Conservation (phyloP, 2,797 vertebrate genomes). For the Telmatherina bonti region DNA sequence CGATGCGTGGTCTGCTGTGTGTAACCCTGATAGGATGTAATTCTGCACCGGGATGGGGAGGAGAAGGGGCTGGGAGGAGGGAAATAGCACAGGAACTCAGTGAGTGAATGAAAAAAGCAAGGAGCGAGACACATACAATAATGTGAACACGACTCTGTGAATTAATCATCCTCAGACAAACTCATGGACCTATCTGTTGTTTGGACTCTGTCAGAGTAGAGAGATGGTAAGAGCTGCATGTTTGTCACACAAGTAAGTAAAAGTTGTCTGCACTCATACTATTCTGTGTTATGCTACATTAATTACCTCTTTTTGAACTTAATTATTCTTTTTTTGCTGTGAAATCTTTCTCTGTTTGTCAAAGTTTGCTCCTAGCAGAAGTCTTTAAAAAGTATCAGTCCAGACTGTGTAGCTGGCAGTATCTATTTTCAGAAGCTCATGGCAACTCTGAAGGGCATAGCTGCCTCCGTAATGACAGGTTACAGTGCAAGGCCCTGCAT, state of each 20-base stretch:
- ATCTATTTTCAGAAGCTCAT: slow-evolving; percentile 85
- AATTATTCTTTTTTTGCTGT: not conserved
- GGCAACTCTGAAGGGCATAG: slow-evolving; percentile 80
- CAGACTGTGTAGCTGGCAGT: slow-evolving; percentile 79
- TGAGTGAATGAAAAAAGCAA: slow-evolving; percentile 74
- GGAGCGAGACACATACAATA: slow-evolving; percentile 73
- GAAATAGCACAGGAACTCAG: slow-evolving; percentile 67
- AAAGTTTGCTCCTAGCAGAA: slow-evolving; percentile 47
- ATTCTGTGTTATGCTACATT: not conserved
- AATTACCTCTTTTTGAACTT: not conserved
- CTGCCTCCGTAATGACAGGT: slow-evolving; percentile 83
- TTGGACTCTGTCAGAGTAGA: slow-evolving; percentile 48
- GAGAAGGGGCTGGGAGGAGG: slow-evolving; percentile 72
- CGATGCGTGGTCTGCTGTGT: slow-evolving; percentile 42
- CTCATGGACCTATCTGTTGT: slow-evolving; percentile 53
- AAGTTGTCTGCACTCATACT: not conserved
- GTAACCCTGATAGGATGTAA: slow-evolving; percentile 66
- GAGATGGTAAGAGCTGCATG: slow-evolving; percentile 71
- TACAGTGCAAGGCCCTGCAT: slow-evolving; percentile 71
- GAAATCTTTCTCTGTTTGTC: slow-evolving; percentile 9
- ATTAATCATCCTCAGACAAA: slow-evolving; percentile 44
- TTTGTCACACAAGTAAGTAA: slow-evolving; percentile 9
- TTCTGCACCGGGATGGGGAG: slow-evolving; percentile 75
- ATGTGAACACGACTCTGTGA: slow-evolving; percentile 65
- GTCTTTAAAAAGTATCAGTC: slow-evolving; percentile 80